A percentile compares a stretch with the other conserved stretches of the same genome.
These are phyloP conservation scores for Coelinius sp. DNA, from an alignment of 2,888 invertebrate genomes.

Conservation along the genomic window DNA sequence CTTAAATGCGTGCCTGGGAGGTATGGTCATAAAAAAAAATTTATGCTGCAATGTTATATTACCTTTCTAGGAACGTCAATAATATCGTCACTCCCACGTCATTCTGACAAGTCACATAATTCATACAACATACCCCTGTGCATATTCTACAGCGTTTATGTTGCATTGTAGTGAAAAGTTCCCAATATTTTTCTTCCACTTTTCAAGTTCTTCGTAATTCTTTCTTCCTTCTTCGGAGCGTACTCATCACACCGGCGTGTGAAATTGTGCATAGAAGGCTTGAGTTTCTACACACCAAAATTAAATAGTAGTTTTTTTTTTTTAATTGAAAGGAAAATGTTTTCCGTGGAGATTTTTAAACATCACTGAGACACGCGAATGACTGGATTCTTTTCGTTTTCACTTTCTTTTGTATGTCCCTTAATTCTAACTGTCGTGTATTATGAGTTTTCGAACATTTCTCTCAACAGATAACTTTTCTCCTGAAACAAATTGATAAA, in stretches of 20 bases:
- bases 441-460: too few species aligned
- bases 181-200: not conserved
- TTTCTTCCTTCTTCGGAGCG: not conserved
- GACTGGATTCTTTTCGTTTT: not conserved
- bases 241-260: not conserved
- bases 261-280: not conserved
- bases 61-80: constrained; percentile 25
- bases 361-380: not conserved
- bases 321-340: not conserved
- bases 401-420: not conserved
- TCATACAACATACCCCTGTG: not conserved
- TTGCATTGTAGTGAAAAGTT: not conserved
- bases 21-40: constrained; percentile 13
- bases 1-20: constrained; percentile 18
- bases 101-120: not conserved
- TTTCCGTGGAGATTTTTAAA: not conserved
- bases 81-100: not conserved
- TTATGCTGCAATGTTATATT: constrained; percentile 20
- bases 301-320: not conserved
- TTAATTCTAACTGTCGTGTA: not conserved
- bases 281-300: not conserved
- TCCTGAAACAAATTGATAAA: too few species aligned
- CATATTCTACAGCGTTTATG: not conserved
- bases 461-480: too few species aligned
- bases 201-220: not conserved